Evolutionary conservation across 2,888 invertebrate genomes (phyloP), one percentile per base, ranked within the genome.

Genomic region (Phytoseiulus persimilis): DNA sequence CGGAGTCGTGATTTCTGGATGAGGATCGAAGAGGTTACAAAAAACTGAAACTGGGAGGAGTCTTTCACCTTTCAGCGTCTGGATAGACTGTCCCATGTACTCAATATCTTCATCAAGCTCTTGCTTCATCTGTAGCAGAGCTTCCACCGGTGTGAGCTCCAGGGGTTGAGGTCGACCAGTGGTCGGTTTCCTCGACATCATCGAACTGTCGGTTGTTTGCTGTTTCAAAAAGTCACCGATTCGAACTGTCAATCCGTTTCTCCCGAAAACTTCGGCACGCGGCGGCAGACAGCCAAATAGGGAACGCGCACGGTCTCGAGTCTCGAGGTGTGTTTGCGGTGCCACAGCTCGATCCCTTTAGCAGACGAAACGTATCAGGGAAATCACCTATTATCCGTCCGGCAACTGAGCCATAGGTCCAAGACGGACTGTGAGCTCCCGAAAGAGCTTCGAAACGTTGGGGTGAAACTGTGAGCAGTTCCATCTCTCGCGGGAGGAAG

Each of bases 51-150:
- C 31, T 23, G 23, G 11, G 83, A 6, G 6, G 18, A 83, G 2
- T 32, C 18, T 2, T 33, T 6, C 28, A 33, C 87, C 87, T 87
- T 87, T 87, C 39, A 87, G 33, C 3, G 87, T 87, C 33, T 87
- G 87, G 14, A 87, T 87, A 23, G 87, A 87, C 33, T 87, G 87
- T 9, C 87, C 45, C 87, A 87, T 87, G 32, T 87, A 87, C 45
- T 87, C 87, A 23, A 87, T 87, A 87, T 87, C 87, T 32, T 45
- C 87, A 33, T 32, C 87, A 6, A 87, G 32, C 23, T 87, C 87
- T n/a, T 87, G 87, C 45, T 87, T 87, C 87, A 87, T 87, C 18
- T 87, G 87, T 0, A 45, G 32, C n/a, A 87, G 39, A 1, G 33
- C 32, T 87, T 31, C 39, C 32, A 87, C 32, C 18, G 87, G 87